Percentiles rank a stretch among this genome's conserved stretches.
Evolutionary conservation across 2,113 vertebrate genomes (phyloP).

Genomic region (Corydoras maculifer): DNA sequence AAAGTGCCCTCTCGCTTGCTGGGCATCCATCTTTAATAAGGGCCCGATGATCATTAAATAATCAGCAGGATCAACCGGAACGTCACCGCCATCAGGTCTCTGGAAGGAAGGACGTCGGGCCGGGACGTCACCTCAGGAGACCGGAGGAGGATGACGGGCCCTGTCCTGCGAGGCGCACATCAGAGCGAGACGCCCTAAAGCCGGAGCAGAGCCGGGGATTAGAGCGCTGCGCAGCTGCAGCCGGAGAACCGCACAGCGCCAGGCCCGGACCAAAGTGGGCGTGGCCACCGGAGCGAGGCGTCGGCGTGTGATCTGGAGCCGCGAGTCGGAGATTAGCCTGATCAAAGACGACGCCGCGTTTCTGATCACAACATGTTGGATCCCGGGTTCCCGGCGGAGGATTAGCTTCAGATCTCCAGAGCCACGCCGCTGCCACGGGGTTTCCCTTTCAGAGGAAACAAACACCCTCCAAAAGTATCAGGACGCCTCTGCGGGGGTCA

Average conservation of each 20-base stretch:
- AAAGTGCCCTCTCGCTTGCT: too few relatives aligned
- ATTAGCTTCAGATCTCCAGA: slow-evolving; percentile 31
- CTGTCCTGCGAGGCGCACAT: slow-evolving; percentile 3
- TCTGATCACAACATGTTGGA: slow-evolving; percentile 44
- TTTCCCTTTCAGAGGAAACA: too few relatives aligned
- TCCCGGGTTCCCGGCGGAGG: slow-evolving; percentile 33
- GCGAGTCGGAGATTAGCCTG: slow-evolving; percentile 38
- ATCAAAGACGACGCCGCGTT: slow-evolving; percentile 43
- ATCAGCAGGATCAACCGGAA: slow-evolving; percentile 67
- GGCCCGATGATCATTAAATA: slow-evolving; percentile 53
- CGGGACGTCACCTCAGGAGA: too few relatives aligned
- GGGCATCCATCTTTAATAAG: slow-evolving; percentile 54
- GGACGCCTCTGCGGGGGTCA: too few relatives aligned
- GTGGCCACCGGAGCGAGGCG: slow-evolving; percentile 38
- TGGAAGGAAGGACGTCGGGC: slow-evolving; percentile 62
- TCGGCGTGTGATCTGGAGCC: slow-evolving; percentile 33
- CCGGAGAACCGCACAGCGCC: slow-evolving; percentile 17
- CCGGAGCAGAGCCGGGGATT: slow-evolving; percentile 8
- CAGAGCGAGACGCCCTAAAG: not conserved
- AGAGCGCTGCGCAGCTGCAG: slow-evolving; percentile 6
- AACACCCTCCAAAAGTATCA: too few relatives aligned
- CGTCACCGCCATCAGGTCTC: slow-evolving; percentile 68
- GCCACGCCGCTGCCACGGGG: slow-evolving; percentile 3
- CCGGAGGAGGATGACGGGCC: not conserved
- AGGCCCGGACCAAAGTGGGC: slow-evolving; percentile 33